Conservation (phyloP, 2,113 vertebrate genomes). For the Cryptoleucopteryx plumbea region DNA sequence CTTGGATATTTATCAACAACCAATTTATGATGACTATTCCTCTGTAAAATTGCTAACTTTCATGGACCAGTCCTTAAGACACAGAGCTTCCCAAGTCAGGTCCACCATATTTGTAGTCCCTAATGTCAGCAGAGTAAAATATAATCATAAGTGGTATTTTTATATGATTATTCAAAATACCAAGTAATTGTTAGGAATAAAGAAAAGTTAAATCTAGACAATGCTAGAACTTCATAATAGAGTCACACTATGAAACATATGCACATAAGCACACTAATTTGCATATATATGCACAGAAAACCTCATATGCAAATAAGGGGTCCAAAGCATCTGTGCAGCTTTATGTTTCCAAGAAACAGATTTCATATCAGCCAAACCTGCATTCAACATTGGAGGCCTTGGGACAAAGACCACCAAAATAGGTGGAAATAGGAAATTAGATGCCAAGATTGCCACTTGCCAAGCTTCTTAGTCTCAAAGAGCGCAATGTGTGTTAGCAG, state of each 20-base stretch:
- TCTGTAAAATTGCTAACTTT: background rate
- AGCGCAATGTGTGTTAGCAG: background rate
- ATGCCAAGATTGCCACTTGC: background rate
- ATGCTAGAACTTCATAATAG: background rate
- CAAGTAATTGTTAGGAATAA: background rate
- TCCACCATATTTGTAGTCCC: background rate
- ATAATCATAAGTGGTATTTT: background rate
- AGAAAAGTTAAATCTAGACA: background rate
- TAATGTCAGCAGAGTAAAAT: background rate
- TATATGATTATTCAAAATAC: background rate
- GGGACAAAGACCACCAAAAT: background rate
- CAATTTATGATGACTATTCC: background rate
- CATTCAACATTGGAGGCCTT: background rate
- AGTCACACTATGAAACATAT: background rate
- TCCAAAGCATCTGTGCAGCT: background rate
- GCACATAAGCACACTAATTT: background rate
- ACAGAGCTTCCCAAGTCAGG: background rate
- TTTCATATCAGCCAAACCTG: background rate
- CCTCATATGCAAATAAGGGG: background rate
- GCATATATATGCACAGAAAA: background rate
- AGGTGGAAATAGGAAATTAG: background rate
- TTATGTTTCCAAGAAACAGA: background rate
- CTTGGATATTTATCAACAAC: background rate
- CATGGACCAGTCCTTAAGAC: background rate
- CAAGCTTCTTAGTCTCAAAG: background rate